Percentiles rank a stretch among this genome's conserved stretches.
These are phyloP conservation scores for Fabriciana adippe DNA, from an alignment of 2,888 invertebrate species.

Conservation along the genomic window DNA sequence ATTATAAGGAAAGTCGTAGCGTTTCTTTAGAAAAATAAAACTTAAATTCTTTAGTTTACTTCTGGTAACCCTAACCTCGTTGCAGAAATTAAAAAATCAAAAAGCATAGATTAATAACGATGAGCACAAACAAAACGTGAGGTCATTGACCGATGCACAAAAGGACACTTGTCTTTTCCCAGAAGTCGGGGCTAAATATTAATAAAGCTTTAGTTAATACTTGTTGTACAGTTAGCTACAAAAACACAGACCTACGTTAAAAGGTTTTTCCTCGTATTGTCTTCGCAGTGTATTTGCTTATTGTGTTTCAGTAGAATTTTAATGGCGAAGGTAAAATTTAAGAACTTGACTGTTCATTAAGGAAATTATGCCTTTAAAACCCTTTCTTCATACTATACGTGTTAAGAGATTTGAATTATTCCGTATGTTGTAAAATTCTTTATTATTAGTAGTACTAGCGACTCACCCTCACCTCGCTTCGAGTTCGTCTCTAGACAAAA, in stretches of 20 bases:
- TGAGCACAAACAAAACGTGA: conserved; percentile 54
- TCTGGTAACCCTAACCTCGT: conserved; percentile 28
- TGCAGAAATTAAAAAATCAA: conserved; percentile 29
- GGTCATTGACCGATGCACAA: conserved; percentile 61
- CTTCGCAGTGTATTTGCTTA: conserved; percentile 1
- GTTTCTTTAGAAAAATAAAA: neutral
- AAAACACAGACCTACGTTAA: conserved; percentile 15
- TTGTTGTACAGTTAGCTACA: conserved; percentile 47
- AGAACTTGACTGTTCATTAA: neutral
- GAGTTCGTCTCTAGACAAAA: too few species aligned
- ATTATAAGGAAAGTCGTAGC: too few species aligned
- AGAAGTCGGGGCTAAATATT: conserved; percentile 66
- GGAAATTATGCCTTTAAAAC: too few species aligned
- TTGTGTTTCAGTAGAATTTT: neutral
- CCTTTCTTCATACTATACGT: too few species aligned
- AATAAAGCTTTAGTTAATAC: conserved; percentile 52
- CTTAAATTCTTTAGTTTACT: neutral
- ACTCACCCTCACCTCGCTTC: too few species aligned
- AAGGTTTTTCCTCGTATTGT: conserved; percentile 12
- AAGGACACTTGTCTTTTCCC: conserved; percentile 72
- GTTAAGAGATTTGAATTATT: too few species aligned
- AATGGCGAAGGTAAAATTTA: neutral
- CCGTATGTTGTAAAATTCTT: too few species aligned
- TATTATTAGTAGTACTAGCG: too few species aligned
- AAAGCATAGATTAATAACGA: conserved; percentile 42